phyloP scores from a whole-genome alignment of 2,797 vertebrate genomes.

The Nyctalus aviator region DNA sequence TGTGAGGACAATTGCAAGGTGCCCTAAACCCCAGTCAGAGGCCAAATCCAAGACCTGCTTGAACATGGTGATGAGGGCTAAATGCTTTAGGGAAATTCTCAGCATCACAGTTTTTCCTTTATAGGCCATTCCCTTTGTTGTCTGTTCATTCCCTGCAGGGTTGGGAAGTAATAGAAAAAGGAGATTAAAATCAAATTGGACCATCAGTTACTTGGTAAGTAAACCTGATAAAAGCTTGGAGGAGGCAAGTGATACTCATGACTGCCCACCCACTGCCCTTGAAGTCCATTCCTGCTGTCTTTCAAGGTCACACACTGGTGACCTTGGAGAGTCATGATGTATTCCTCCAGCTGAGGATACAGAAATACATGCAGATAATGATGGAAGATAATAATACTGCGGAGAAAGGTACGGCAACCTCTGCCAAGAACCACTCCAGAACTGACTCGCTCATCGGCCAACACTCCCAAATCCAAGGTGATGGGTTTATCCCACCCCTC shows the following conservation, averaged over 20 bases:
- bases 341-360: background rate
- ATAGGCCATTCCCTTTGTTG: background rate
- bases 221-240: background rate
- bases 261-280: too few species aligned
- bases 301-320: conserved; percentile 44
- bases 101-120: background rate
- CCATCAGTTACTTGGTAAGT: background rate
- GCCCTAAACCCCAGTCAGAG: background rate
- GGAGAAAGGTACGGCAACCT: fast-evolving
- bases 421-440: background rate
- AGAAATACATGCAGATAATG: background rate
- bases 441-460: background rate
- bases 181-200: conserved; percentile 1
- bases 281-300: background rate
- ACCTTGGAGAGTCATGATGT: background rate
- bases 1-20: background rate
- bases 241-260: background rate
- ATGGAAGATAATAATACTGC: background rate
- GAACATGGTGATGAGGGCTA: background rate
- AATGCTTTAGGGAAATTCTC: background rate
- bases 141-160: background rate
- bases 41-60: background rate
- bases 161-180: background rate
- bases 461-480: background rate
- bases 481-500: background rate